These are phyloP conservation scores for Corythucha ciliata DNA, from an alignment of 2,888 invertebrate genomes.

Conservation along the genomic window DNA sequence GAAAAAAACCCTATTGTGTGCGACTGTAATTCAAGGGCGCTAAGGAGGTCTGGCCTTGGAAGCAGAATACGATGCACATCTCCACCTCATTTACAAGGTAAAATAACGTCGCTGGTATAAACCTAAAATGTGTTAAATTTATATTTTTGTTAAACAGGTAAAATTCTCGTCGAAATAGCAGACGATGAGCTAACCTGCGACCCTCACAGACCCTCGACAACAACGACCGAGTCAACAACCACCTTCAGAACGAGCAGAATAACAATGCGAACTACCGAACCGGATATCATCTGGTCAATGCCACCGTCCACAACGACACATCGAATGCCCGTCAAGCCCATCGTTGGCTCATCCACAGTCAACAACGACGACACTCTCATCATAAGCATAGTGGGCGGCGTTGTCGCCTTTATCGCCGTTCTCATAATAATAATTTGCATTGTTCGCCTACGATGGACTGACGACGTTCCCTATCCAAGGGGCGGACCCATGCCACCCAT, in stretches of 20 bases:
- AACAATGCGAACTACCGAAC: conserved; percentile 62
- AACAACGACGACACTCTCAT: conserved; percentile 86
- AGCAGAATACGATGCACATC: conserved; percentile 51
- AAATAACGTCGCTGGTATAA: conserved; percentile 39
- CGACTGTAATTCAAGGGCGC: conserved; percentile 71
- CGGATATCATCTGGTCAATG: conserved; percentile 83
- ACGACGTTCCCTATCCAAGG: conserved; percentile 54
- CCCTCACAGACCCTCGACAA: conserved; percentile 47
- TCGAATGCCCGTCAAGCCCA: conserved; percentile 48
- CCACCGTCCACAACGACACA: conserved; percentile 47
- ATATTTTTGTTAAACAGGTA: too few relatives aligned
- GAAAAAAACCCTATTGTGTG: conserved; percentile 73
- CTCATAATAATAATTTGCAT: conserved; percentile 83
- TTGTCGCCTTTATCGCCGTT: conserved; percentile 81
- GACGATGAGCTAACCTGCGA: conserved; percentile 78
- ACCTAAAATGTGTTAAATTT: neutral
- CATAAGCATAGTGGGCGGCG: conserved; percentile 88
- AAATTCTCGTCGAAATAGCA: conserved; percentile 57
- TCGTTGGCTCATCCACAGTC: conserved; percentile 50
- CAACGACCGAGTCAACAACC: conserved; percentile 42
- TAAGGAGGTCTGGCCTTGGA: conserved; percentile 51
- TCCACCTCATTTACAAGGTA: conserved; percentile 61
- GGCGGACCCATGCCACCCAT: conserved; percentile 43
- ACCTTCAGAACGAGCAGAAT: conserved; percentile 51
- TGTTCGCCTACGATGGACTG: conserved; percentile 54